These are phyloP conservation scores for Dromiciops gliroides DNA, from an alignment of 2,113 vertebrate genomes.

Conservation along the genomic window DNA sequence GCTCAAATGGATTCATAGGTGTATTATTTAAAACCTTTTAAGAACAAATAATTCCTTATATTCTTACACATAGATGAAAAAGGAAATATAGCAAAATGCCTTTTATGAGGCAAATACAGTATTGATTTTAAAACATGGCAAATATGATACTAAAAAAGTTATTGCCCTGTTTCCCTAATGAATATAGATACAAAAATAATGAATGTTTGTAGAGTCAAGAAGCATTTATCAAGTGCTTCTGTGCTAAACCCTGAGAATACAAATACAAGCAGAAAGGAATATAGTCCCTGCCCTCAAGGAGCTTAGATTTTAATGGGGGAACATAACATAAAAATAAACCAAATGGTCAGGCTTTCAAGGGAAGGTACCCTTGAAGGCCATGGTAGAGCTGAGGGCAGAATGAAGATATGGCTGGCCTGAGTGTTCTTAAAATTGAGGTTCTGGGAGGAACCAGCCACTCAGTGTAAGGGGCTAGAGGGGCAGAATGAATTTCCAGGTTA, in stretches of 20 bases:
- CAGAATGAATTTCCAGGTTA: no score
- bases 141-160: neutral
- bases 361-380: neutral
- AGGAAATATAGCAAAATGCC: neutral
- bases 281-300: neutral
- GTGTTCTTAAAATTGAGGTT: neutral
- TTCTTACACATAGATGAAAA: neutral
- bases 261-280: neutral
- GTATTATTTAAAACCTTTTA: neutral
- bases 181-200: neutral
- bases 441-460: neutral
- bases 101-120: neutral
- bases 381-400: neutral
- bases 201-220: neutral
- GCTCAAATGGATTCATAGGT: neutral
- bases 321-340: neutral
- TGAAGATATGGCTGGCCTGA: neutral
- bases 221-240: neutral
- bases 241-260: neutral
- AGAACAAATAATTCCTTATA: neutral
- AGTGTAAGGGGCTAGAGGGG: no score
- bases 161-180: neutral
- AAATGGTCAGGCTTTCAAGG: neutral
- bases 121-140: neutral
- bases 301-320: neutral